Conservation (phyloP, 2,113 vertebrate genomes). For the Microtus pennsylvanicus region DNA sequence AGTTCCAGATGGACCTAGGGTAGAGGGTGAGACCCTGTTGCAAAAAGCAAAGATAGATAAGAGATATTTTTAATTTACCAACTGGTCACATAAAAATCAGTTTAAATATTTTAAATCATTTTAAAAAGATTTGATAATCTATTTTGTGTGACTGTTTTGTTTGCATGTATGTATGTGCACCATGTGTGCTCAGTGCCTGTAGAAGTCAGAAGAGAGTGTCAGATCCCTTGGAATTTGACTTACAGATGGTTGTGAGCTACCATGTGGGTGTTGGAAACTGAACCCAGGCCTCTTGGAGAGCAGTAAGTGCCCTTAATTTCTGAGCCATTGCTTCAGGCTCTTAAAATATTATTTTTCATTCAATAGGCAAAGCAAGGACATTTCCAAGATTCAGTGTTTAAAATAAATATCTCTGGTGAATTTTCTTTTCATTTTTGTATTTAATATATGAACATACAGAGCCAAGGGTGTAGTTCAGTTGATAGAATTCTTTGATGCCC, state of each 20-base stretch:
- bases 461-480: not conserved
- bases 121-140: not conserved
- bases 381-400: constrained; percentile 17
- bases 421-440: not conserved
- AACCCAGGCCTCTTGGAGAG: not conserved
- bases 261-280: not conserved
- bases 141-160: not conserved
- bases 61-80: not conserved
- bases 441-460: not conserved
- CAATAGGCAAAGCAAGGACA: not conserved
- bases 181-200: not conserved
- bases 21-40: not conserved
- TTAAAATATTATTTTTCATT: not conserved
- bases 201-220: not conserved
- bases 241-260: not conserved
- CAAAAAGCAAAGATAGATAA: not conserved
- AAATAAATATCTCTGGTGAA: not conserved
- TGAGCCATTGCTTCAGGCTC: not conserved
- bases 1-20: not conserved
- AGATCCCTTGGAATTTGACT: not conserved
- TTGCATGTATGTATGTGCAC: not conserved
- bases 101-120: constrained; percentile 14
- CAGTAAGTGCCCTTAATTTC: not conserved
- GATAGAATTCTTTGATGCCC: not conserved
- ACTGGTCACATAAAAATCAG: not conserved